Evolutionary conservation across 2,888 invertebrate species (phyloP).

Genomic region (Taphrorychus bicolor): DNA sequence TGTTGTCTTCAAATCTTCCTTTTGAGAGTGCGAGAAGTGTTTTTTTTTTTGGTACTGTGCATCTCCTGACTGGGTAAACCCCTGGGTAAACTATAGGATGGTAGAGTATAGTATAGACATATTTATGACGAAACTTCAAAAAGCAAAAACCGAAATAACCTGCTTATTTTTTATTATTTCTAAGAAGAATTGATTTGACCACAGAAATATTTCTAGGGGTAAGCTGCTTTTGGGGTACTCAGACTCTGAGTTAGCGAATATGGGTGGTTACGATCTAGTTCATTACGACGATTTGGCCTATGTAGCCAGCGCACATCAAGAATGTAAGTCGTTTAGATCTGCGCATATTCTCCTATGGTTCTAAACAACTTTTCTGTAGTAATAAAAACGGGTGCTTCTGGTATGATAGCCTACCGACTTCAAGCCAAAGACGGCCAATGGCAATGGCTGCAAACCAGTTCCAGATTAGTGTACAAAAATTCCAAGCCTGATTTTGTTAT

Average conservation of each 20-base stretch:
- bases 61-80: too few species aligned
- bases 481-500: slow-evolving; percentile 99
- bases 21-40: too few species aligned
- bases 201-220: slow-evolving; percentile 81
- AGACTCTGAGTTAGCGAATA: slow-evolving; percentile 86
- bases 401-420: slow-evolving; percentile 98
- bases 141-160: too few species aligned
- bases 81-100: too few species aligned
- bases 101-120: too few species aligned
- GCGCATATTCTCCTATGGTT: not conserved
- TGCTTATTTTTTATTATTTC: too few species aligned
- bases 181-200: too few species aligned
- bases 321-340: slow-evolving; percentile 89
- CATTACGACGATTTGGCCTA: slow-evolving; percentile 98
- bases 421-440: slow-evolving; percentile 93
- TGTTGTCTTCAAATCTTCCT: too few species aligned
- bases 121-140: not conserved
- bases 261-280: slow-evolving; percentile 97
- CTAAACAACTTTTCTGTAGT: slow-evolving; percentile 76
- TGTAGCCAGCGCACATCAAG: slow-evolving; percentile 98
- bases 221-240: slow-evolving; percentile 94
- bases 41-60: too few species aligned
- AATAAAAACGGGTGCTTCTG: slow-evolving; percentile 97
- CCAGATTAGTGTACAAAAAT: slow-evolving; percentile 97
- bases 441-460: slow-evolving; percentile 98